phyloP scores from a whole-genome alignment of 1,140 invertebrate genomes.

The Aphidius ervi region DNA sequence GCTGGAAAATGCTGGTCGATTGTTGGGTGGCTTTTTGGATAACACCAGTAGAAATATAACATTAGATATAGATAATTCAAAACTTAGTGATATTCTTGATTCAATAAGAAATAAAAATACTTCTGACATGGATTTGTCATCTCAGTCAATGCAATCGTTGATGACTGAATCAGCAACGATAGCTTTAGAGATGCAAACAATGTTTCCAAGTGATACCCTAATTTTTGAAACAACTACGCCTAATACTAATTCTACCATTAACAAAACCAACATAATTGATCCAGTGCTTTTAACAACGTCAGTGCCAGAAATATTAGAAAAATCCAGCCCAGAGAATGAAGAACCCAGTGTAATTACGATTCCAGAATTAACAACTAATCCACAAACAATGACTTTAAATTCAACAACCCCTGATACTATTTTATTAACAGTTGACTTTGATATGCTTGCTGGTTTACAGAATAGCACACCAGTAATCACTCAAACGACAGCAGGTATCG shows the following conservation, averaged over 20 bases:
- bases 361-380: conserved; percentile 16
- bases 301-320: conserved; percentile 21
- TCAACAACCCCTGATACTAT: conserved; percentile 22
- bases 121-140: background rate
- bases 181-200: too few relatives aligned
- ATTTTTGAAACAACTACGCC: conserved; percentile 13
- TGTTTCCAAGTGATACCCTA: background rate
- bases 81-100: background rate
- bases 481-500: conserved; percentile 49
- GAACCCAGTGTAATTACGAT: background rate
- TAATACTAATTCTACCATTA: background rate
- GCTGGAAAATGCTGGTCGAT: conserved; percentile 21
- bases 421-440: conserved; percentile 36
- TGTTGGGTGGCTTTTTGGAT: conserved; percentile 33
- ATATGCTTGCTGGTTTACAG: conserved; percentile 50
- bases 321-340: conserved; percentile 13
- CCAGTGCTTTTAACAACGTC: conserved; percentile 7
- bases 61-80: conserved; percentile 11
- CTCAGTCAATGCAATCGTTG: background rate
- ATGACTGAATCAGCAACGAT: too few relatives aligned
- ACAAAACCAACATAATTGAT: background rate
- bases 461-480: conserved; percentile 45
- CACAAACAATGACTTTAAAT: conserved; percentile 26
- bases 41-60: conserved; percentile 28
- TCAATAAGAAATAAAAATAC: conserved; percentile 9